A percentile compares a stretch with the other conserved stretches of the same genome.
Conservation (phyloP, 1,140 invertebrate genomes). For the Apis florea region DNA sequence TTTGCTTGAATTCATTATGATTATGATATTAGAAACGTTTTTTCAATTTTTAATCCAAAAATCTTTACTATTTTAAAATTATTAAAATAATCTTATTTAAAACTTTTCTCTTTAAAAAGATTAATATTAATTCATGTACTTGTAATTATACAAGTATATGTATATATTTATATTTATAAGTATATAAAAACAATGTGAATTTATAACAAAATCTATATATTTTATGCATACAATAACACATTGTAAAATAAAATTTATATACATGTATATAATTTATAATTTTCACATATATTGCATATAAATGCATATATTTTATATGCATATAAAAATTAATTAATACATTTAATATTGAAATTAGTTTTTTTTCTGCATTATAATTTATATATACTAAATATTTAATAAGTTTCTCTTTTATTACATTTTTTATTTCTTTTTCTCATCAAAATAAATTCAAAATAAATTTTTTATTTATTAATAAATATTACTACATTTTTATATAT, state of each 20-base stretch:
- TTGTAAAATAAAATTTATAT: neutral
- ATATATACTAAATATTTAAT: neutral
- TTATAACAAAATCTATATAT: neutral
- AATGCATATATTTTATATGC: too few species aligned
- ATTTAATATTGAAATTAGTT: neutral
- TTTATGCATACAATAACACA: neutral
- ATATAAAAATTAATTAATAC: too few species aligned
- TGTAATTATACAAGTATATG: neutral
- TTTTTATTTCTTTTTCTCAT: neutral
- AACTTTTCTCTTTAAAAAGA: too few species aligned
- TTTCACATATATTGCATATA: neutral
- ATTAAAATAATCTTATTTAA: neutral
- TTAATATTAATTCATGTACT: neutral
- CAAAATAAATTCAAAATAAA: neutral
- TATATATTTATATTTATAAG: neutral
- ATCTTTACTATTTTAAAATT: neutral
- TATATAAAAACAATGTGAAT: neutral
- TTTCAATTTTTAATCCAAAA: slow-evolving; percentile 4
- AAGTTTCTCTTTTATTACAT: neutral
- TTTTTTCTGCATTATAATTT: neutral
- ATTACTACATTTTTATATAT: neutral
- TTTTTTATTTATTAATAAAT: neutral
- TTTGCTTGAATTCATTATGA: slow-evolving; percentile 18
- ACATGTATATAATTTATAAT: neutral
- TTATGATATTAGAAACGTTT: slow-evolving; percentile 15